These are phyloP conservation scores for Dasysyrphus albostriatus DNA, from an alignment of 2,888 invertebrate genomes.

Conservation along the genomic window DNA sequence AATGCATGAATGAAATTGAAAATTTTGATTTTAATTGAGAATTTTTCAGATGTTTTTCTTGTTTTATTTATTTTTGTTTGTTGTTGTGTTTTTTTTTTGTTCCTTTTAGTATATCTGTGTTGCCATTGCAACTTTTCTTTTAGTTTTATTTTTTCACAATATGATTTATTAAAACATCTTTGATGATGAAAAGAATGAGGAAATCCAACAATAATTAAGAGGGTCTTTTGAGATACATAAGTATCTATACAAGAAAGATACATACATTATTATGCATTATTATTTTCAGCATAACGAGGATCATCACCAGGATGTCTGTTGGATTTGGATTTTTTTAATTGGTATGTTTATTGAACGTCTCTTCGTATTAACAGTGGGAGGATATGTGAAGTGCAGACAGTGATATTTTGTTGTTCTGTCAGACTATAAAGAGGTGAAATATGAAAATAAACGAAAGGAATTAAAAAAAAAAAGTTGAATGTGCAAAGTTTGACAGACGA, in stretches of 20 bases:
- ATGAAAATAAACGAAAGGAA: neutral
- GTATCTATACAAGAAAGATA: neutral
- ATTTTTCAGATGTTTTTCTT: conserved; percentile 27
- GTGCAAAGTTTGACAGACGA: neutral
- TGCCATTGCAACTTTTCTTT: neutral
- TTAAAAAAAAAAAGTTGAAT: neutral
- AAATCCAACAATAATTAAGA: conserved; percentile 60
- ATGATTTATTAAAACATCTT: conserved; percentile 53
- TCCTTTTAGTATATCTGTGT: neutral
- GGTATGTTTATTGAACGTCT: conserved; percentile 28
- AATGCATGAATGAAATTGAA: conserved; percentile 76
- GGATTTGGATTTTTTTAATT: conserved; percentile 36
- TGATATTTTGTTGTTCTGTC: conserved; percentile 19
- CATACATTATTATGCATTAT: neutral
- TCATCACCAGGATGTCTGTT: conserved; percentile 22
- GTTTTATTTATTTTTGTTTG: neutral
- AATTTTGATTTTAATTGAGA: conserved; percentile 74
- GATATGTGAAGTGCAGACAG: conserved; percentile 25
- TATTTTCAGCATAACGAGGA: conserved; percentile 11
- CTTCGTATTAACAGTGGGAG: conserved; percentile 15
- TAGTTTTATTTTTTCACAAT: conserved; percentile 3
- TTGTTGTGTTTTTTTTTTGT: conserved; percentile 5
- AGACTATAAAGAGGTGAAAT: conserved; percentile 1
- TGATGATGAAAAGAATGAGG: conserved; percentile 67
- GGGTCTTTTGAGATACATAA: conserved; percentile 17